Conservation (phyloP, 2,888 invertebrate species). For the Dione vanillae region DNA sequence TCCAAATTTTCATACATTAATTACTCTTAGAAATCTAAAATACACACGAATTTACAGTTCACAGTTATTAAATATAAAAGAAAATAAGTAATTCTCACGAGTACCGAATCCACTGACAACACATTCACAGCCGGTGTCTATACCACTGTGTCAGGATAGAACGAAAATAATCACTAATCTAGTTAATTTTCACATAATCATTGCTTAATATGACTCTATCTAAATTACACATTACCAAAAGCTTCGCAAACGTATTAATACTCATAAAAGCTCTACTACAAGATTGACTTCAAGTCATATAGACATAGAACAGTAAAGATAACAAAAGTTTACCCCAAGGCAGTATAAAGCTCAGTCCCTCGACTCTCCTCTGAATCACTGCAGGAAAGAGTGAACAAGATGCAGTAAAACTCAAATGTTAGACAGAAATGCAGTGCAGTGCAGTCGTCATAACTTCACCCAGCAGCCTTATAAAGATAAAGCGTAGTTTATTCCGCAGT, state of each 20-base stretch:
- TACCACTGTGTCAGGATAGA: background rate
- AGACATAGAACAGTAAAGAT: conserved; percentile 14
- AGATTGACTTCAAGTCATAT: conserved; percentile 7
- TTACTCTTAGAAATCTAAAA: too few species aligned
- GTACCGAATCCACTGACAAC: background rate
- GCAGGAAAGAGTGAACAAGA: conserved; percentile 41
- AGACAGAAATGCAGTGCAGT: conserved; percentile 67
- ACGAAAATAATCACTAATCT: too few species aligned
- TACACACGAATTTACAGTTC: too few species aligned
- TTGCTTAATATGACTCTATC: too few species aligned
- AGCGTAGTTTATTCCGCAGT: conserved; percentile 55
- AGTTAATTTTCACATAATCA: too few species aligned
- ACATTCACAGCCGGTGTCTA: background rate
- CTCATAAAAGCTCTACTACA: background rate
- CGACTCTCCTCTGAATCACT: conserved; percentile 21
- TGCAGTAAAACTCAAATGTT: conserved; percentile 32
- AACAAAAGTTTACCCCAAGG: conserved; percentile 7
- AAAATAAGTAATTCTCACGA: background rate
- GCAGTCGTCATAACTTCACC: conserved; percentile 86
- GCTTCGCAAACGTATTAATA: background rate
- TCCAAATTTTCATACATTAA: too few species aligned
- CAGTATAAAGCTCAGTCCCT: conserved; percentile 13
- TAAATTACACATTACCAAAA: too few species aligned
- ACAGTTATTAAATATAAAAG: too few species aligned
- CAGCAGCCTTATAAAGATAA: conserved; percentile 84